Evolutionary conservation across 2,888 invertebrate genomes (phyloP), one percentile per base, ranked within the genome.

Genomic region (Apoda limacodes): DNA sequence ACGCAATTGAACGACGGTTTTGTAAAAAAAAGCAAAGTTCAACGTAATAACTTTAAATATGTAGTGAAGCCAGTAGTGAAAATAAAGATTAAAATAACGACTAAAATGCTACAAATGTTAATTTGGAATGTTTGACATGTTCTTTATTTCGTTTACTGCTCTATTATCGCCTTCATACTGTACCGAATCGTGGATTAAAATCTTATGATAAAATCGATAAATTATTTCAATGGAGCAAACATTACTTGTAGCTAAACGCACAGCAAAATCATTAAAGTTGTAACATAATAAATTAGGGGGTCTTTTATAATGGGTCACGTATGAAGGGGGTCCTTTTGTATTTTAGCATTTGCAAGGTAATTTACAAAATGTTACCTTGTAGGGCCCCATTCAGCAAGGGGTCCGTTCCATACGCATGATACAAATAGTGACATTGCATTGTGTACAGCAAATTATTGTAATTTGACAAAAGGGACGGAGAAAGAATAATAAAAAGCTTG

Each of bases 221-320:
- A n/a, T n/a, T n/a, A n/a, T n/a, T n/a, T n/a, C n/a, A n/a, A n/a
- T n/a, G n/a, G n/a, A n/a, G n/a, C n/a, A n/a, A n/a, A n/a, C n/a
- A n/a, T n/a, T n/a, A 52, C 53, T 37, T 34, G 33, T 25, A 11
- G 22, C 51, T 28, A 51, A 40, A 43, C 48, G 43, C 39, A 46
- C 46, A 50, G 43, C 50, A 49, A 54, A 66, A 67, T 74, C 67
- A 74, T 74, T 74, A 74, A 71, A 72, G 63, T 64, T 67, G 74
- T 68, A 75, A 68, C 72, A 59, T 74, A 62, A 67, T 67, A 69
- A 70, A 69, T 60, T 55, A 55, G 55, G 58, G 68, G 71, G 59
- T 54, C 53, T 56, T 59, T 66, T 66, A 71, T 76, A 78, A 78
- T 76, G 53, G 64, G 55, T 46, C 52, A 69, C 58, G 70, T 61